Base-by-base conservation (phyloP, 2,797 vertebrate genomes). In the Characodon lateralis region DNA sequence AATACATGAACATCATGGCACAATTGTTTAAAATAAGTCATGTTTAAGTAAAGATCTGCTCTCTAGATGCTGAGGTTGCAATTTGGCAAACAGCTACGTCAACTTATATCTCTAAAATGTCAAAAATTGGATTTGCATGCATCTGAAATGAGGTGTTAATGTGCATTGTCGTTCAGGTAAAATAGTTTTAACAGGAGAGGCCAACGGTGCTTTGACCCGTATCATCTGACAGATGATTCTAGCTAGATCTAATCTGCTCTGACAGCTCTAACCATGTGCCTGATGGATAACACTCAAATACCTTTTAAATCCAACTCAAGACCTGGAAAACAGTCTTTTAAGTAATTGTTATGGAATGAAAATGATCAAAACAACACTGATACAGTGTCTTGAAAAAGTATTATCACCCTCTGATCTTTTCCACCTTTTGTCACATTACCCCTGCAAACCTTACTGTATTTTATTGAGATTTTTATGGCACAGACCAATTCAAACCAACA, bases 11-110 rank as follows among this genome's bases (percentile, higher is more conserved):
- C 46, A 74, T 43, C 22, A 0, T 69, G 6, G 24, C 22, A n/a
- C 13, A n/a, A 69, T 24, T 35, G 5, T 12, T 16, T 53, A 48
- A 9, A 68, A 39, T 2, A n/a, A 6, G 10, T 3, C 50, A 22
- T 10, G 6, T n/a, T 4, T 2, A 24, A 48, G 0, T 4, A 80
- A 72, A 79, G 77, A 83, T 56, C 76, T 53, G 20, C 26, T n/a
- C 0, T 35, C 1, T 48, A 18, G 72, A 46, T 39, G 53, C 72
- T 73, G 53, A 43, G 13, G 13, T 14, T 69, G 41, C 66, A 69
- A n/a, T 16, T n/a, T 46, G 35, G 20, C 12, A 46, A 46, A 46
- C 5, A 26, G 41, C 41, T n/a, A 43, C 24, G 3, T 69, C 41
- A 46, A 12, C 63, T 65, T 39, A 41, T 9, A 39, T 39, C 4